Conservation (phyloP, 2,888 invertebrate genomes). For the Linnaemya tessellans region DNA sequence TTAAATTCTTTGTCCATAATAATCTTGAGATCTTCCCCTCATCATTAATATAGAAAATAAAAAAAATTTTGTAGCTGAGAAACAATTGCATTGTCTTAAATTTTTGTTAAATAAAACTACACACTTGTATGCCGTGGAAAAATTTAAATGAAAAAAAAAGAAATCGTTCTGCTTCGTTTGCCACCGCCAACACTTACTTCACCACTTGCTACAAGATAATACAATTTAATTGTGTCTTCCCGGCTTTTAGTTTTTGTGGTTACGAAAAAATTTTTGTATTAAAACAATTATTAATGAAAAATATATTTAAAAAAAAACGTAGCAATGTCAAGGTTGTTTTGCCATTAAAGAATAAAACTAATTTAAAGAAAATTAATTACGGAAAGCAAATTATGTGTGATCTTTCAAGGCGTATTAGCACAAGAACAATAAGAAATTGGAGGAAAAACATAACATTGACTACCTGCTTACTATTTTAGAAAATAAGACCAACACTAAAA, state of each 20-base stretch:
- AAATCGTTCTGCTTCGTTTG: constrained; percentile 59
- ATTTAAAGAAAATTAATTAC: not conserved
- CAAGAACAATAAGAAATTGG: no score
- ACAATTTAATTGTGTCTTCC: constrained; percentile 6
- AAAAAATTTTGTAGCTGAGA: not conserved
- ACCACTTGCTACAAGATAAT: not conserved
- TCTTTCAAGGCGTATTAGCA: no score
- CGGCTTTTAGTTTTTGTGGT: constrained; percentile 43
- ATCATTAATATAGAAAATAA: not conserved
- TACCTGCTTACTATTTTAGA: no score
- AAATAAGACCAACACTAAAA: no score
- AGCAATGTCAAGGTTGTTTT: constrained; percentile 64
- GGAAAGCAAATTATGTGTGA: not conserved
- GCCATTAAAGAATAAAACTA: not conserved
- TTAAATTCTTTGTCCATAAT: not conserved
- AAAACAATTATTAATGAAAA: constrained; percentile 36
- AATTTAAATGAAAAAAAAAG: not conserved
- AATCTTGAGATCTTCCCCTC: constrained; percentile 8
- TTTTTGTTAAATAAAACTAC: not conserved
- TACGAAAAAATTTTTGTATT: constrained; percentile 27
- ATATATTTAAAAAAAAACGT: not conserved
- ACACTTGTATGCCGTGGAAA: not conserved
- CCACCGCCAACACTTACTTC: constrained; percentile 4
- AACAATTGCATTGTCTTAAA: constrained; percentile 28
- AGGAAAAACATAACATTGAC: no score